phyloP scores from a whole-genome alignment of 1,140 invertebrate genomes.

The Octopus sinensis region DNA sequence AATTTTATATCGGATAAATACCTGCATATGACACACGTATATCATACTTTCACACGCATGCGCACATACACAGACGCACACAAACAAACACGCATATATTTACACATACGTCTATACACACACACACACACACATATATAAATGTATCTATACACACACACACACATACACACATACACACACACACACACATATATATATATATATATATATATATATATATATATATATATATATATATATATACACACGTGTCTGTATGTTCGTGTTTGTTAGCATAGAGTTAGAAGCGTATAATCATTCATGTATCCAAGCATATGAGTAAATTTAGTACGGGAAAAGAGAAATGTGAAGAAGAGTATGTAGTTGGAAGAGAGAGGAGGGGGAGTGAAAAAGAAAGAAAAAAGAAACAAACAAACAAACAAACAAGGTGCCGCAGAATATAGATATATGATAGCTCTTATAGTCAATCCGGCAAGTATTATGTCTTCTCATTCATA shows the following conservation, averaged over 20 bases:
- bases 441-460: no score
- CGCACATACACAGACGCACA: neutral
- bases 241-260: neutral
- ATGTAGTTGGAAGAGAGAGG: no score
- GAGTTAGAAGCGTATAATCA: no score
- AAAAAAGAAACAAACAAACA: no score
- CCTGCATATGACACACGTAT: neutral
- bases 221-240: neutral
- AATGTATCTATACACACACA: neutral
- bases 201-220: neutral
- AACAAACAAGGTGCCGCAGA: no score
- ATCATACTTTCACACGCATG: neutral
- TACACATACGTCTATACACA: neutral
- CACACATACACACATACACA: neutral
- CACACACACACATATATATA: neutral
- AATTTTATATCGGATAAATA: neutral
- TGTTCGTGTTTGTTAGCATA: neutral
- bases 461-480: no score
- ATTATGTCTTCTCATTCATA: no score
- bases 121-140: neutral
- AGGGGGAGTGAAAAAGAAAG: no score
- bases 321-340: no score
- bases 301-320: no score
- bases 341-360: no score
- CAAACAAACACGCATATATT: neutral